phyloP scores from a whole-genome alignment of 1,140 invertebrate genomes.

The Drosophila equinoxialis region DNA sequence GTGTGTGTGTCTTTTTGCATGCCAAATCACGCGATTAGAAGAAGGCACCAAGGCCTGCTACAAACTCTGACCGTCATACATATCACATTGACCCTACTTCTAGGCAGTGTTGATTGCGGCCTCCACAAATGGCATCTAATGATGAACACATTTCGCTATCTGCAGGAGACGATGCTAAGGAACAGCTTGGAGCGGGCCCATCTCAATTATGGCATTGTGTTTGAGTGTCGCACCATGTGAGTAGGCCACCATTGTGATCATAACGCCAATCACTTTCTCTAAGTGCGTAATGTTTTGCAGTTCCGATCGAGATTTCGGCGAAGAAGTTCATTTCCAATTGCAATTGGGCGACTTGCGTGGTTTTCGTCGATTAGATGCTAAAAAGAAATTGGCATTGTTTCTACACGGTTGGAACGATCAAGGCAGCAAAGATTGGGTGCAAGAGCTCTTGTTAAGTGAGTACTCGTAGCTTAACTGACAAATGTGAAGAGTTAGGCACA shows the following conservation, averaged over 20 bases:
- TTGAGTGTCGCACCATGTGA: constrained; percentile 79
- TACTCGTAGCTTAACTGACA: background rate
- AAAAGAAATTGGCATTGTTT: constrained; percentile 71
- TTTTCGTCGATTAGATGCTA: constrained; percentile 63
- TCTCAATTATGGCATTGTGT: constrained; percentile 74
- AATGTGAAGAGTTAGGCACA: no score
- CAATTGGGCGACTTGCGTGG: constrained; percentile 72
- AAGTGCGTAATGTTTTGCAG: constrained; percentile 16
- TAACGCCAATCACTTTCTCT: no score
- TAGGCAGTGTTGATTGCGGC: constrained; percentile 24
- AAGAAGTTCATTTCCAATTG: constrained; percentile 68
- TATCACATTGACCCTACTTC: constrained; percentile 38
- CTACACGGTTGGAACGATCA: constrained; percentile 82
- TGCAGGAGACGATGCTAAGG: constrained; percentile 72
- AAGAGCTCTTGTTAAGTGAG: constrained; percentile 68
- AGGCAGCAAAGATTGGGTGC: constrained; percentile 78
- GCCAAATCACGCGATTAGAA: constrained; percentile 27
- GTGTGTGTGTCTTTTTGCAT: constrained; percentile 20
- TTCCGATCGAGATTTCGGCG: constrained; percentile 58
- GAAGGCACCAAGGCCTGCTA: constrained; percentile 20
- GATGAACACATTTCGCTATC: constrained; percentile 61
- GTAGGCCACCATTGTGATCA: background rate
- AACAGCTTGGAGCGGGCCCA: constrained; percentile 72
- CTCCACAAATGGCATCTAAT: constrained; percentile 63
- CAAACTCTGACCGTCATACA: constrained; percentile 19